A percentile compares a stretch with the other conserved stretches of the same genome.
Conservation (phyloP, 2,888 invertebrate genomes). For the Chrysomela aeneicollis region DNA sequence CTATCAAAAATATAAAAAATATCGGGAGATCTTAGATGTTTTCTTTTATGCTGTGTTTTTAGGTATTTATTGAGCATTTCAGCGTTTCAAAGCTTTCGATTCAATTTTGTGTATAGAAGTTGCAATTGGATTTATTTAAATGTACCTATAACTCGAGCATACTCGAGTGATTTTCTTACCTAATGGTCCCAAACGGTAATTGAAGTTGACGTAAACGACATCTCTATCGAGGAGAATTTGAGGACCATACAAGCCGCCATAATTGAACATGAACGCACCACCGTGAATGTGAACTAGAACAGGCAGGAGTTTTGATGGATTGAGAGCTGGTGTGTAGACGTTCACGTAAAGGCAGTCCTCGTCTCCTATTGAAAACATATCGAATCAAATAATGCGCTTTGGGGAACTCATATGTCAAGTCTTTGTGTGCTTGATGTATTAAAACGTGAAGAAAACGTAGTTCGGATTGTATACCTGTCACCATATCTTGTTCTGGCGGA, state of each 20-base stretch:
- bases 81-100: too few species aligned
- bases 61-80: too few species aligned
- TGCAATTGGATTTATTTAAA: too few species aligned
- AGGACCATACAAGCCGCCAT: slow-evolving; percentile 65
- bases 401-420: neutral
- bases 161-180: slow-evolving; percentile 56
- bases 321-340: slow-evolving; percentile 66
- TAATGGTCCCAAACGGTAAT: slow-evolving; percentile 76
- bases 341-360: slow-evolving; percentile 76
- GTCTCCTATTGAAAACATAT: slow-evolving; percentile 59
- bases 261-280: slow-evolving; percentile 74
- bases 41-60: too few species aligned
- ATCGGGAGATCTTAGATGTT: too few species aligned
- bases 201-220: slow-evolving; percentile 73
- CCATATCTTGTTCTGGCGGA: slow-evolving; percentile 33
- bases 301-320: slow-evolving; percentile 63
- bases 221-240: slow-evolving; percentile 70
- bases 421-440: too few species aligned
- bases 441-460: neutral
- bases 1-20: too few species aligned
- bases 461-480: slow-evolving; percentile 35
- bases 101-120: too few species aligned
- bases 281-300: slow-evolving; percentile 75
- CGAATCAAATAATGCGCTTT: neutral
- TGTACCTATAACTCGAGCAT: too few species aligned